Base-by-base conservation (phyloP, 1,140 invertebrate species). In the Grapholita molesta region DNA sequence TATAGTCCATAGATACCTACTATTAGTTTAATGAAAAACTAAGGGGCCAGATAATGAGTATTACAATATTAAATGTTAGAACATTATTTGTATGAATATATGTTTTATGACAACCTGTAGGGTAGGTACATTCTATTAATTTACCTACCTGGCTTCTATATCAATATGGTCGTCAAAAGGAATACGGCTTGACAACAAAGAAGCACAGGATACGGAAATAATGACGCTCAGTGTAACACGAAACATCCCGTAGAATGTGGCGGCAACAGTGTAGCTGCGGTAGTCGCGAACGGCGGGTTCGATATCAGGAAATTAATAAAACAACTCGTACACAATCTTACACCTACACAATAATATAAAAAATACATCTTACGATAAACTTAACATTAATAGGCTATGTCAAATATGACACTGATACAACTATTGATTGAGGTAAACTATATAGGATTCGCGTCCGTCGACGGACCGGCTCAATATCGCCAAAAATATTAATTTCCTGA, bases 341-440 rank as follows among this genome's bases (percentile, higher is more conserved):
- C 66, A 38, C 21, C 74, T 81, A 84, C 66, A 71, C 73, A 71
- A 70, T 66, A 78, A 82, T 71, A 70, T 84, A 85, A 83, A 88
- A 84, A 85, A 87, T 86, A 89, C 85, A 89, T 78, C 86, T 88
- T 90, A 90, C 67, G 68, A 75, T 86, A 86, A 83, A 85, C 87
- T 91, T 89, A 89, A 89, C 72, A 81, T 83, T 89, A 91, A 85
- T 91, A 91, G 89, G 89, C 89, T 89, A 84, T 86, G 89, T 88
- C 88, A 88, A 82, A 87, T 85, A 84, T 82, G 87, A 89, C 85
- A 85, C 82, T 70, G 74, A 79, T 90, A 89, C 80, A 84, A 84
- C 86, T 90, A 90, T 82, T 71, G 83, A 87, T 76, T 89, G 88
- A 90, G 88, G 88, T 90, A 90, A 87, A 88, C 83, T 86, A 88